Evolutionary conservation across 2,113 vertebrate genomes (phyloP), one percentile per base, ranked within the genome.

Genomic region (Erythrocercus mccallii): DNA sequence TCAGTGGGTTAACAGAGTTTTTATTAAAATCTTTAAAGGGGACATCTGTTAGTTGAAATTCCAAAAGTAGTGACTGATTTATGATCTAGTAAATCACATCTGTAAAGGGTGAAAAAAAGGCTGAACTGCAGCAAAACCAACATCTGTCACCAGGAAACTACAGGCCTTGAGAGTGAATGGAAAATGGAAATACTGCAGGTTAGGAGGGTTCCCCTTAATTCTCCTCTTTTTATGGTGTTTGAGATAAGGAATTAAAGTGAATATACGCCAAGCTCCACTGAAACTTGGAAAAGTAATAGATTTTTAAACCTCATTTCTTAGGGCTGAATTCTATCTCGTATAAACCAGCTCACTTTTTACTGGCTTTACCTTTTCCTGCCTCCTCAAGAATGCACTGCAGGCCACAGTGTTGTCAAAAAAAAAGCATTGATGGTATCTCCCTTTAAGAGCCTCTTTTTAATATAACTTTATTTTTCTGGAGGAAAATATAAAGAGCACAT

Each of bases 31-130:
- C 94, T 94, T 90, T 90, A 53, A 93, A 93, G 88, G 84, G 86
- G 88, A 97, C 97, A 97, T 94, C 96, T 97, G 97, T 74, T 96
- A 80, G 69, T 48, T 77, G 69, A 87, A 95, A 88, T 93, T 96
- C 95, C 79, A 65, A 74, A 96, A 94, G 94, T 74, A 80, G 84
- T 68, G 92, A 93, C 86, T 95, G 97, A 96, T 95, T 94, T 94
- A 60, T 51, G 86, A 85, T 85, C 61, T 83, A 85, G 68, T 71
- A 73, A 96, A 72, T 91, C 96, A 96, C 96, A 97, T 95, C 96
- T 97, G 95, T 71, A 85, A 17, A 45, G 81, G 53, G 40, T 15
- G 16, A 40, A 70, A 40, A 70, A 86, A 70, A 69, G 38, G 31
- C 60, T 11, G 86, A 96, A 72, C n/a, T 58, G 66, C 44, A 73